Percentiles rank a stretch among this genome's conserved stretches.
Conservation (phyloP, 1,140 invertebrate species). For the Drosophila tropicalis region DNA sequence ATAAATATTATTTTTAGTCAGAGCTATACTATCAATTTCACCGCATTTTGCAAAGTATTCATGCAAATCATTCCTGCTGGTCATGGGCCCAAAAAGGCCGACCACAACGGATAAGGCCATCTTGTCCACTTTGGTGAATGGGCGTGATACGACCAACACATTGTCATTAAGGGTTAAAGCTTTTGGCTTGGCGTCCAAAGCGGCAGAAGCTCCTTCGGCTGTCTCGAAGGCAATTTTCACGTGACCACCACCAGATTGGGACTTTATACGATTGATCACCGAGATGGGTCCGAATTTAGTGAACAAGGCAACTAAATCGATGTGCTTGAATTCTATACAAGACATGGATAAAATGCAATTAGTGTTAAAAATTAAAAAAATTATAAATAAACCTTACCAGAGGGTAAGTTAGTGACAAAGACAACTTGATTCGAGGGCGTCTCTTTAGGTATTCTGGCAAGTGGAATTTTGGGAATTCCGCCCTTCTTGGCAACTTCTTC, state of each 20-base stretch:
- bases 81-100: constrained; percentile 35
- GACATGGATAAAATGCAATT: not conserved
- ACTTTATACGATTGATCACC: constrained; percentile 31
- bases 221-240: constrained; percentile 50
- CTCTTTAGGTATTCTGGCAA: constrained; percentile 33
- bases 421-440: constrained; percentile 46
- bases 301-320: constrained; percentile 56
- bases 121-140: not conserved
- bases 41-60: constrained; percentile 55
- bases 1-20: no score
- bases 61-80: constrained; percentile 38
- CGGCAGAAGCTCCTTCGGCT: constrained; percentile 45
- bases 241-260: constrained; percentile 26
- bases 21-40: no score
- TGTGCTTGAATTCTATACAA: constrained; percentile 46
- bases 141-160: constrained; percentile 22
- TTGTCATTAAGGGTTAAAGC: constrained; percentile 39
- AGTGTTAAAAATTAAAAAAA: not conserved
- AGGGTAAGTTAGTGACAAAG: constrained; percentile 40
- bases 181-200: constrained; percentile 50
- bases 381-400: constrained; percentile 42
- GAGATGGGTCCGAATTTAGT: constrained; percentile 59
- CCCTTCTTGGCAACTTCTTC: constrained; percentile 15
- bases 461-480: constrained; percentile 59
- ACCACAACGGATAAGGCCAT: constrained; percentile 49